Evolutionary conservation across 2,888 invertebrate species (phyloP).

Genomic region (Meandrusa payeni): DNA sequence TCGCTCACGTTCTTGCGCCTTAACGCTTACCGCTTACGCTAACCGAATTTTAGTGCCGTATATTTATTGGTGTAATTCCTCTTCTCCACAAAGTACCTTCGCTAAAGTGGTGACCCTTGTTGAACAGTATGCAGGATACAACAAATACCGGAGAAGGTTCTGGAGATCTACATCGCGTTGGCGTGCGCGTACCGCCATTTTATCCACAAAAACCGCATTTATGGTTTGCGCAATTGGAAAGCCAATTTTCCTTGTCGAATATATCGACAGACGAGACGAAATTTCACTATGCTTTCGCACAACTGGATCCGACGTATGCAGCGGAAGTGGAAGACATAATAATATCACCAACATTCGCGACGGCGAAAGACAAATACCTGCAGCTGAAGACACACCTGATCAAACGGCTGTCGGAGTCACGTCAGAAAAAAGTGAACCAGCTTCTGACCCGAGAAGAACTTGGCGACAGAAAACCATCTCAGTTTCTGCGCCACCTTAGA

Average conservation of each 20-base stretch:
- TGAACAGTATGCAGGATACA: too few species aligned
- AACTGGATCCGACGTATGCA: neutral
- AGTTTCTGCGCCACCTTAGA: neutral
- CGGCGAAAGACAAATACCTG: neutral
- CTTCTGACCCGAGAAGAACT: neutral
- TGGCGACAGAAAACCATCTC: neutral
- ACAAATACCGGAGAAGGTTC: too few species aligned
- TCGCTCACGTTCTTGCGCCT: too few species aligned
- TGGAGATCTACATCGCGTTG: neutral
- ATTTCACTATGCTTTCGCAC: neutral
- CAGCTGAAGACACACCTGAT: neutral
- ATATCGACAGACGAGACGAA: neutral
- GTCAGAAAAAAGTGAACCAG: constrained; percentile 16
- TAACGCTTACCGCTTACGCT: too few species aligned
- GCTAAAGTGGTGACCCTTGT: too few species aligned
- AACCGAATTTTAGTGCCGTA: too few species aligned
- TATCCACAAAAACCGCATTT: neutral
- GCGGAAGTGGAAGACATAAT: neutral
- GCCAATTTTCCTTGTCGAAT: neutral
- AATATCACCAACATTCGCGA: neutral
- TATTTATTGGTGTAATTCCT: too few species aligned
- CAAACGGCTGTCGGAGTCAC: neutral
- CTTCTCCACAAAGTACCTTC: too few species aligned
- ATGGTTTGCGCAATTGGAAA: neutral
- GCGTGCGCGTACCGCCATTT: neutral